Evolutionary conservation across 2,797 vertebrate genomes (phyloP), one percentile per base, ranked within the genome.

Genomic region (Heteromormyrus szaboi): DNA sequence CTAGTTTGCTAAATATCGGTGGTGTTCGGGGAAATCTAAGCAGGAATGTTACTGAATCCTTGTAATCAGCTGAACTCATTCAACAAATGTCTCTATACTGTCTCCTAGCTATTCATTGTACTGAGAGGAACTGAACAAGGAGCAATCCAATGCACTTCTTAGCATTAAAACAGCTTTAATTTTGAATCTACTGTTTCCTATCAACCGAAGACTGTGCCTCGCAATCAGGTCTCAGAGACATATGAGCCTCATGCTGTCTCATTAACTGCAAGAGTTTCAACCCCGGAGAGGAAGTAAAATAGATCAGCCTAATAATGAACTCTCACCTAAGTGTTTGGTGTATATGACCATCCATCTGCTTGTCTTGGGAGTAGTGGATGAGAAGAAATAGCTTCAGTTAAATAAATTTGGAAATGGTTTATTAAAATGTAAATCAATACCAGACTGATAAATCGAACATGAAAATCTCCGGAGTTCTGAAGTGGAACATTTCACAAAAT

Each of bases 391-490:
- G 25, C 7, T 86, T 2, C 62, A 6, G 48, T 44, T 17, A 89
- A 46, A 86, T 76, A 54, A 76, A 85, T 86, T 86, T 62, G 65
- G 48, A 37, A 37, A 68, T 4, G 17, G 81, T 65, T 33, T 68
- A 89, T 85, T 89, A 85, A 85, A 54, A 85, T 68, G 46, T 29
- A 89, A 89, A 89, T 51, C 84, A 53, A 44, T 59, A n/a, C 19
- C 44, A 22, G 81, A 46, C 81, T 84, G 81, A 50, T n/a, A 44
- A 33, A 37, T 29, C 29, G 6, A 41, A n/a, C 37, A 44, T 17
- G 72, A n/a, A 41, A 44, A 41, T 76, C 37, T 83, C 37, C 6
- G 0, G 79, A 50, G 44, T 1, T 41, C 41, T 41, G 41, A 41
- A 41, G 41, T 41, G 41, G 41, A 41, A 41, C 41, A 41, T 41